Base-by-base conservation (phyloP, 2,888 invertebrate genomes). In the Gnatocerus cornutus region DNA sequence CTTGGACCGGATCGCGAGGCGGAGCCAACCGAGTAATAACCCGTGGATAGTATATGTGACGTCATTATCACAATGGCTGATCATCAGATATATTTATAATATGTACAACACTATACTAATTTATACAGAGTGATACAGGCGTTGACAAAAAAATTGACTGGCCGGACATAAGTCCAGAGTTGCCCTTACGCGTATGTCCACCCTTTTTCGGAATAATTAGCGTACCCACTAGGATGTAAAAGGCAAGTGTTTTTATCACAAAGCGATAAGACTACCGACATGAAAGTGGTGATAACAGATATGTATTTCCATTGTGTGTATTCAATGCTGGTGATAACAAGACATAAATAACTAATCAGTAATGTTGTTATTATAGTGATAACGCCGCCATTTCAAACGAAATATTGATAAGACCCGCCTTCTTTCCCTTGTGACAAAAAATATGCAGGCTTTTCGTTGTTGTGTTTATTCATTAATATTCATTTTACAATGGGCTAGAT, bases 11-110 rank as follows among this genome's bases (percentile, higher is more conserved):
- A 75, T 71, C 71, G 73, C 73, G 74, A 76, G 83, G 83, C 80
- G 82, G 80, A 74, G 81, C 79, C 73, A 77, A 73, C 69, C 77
- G 78, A 76, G 73, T 82, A 80, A 80, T 81, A 80, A 82, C 81
- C 80, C 79, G 78, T 75, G 73, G 73, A 74, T 74, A 75, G 76
- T 74, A 72, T 75, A 73, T 52, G 71, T 80, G 82, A 82, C 80
- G 80, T 81, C 80, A 80, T 71, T 76, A 77, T 77, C 77, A 76
- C 79, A 77, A 80, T 80, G 80, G 80, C 79, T 78, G 79, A 77
- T 71, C 70, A 69, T 71, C 68, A 50, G 61, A 61, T 61, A 46
- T 48, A 46, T 13, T 46, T 33, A 27, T 55, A n/a, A 30, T 29
- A 33, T 53, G 53, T 9, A 30, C 6, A 37, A 1, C 3, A n/a